phyloP scores from a whole-genome alignment of 2,797 vertebrate genomes.

The Percopsis omiscomaycus region DNA sequence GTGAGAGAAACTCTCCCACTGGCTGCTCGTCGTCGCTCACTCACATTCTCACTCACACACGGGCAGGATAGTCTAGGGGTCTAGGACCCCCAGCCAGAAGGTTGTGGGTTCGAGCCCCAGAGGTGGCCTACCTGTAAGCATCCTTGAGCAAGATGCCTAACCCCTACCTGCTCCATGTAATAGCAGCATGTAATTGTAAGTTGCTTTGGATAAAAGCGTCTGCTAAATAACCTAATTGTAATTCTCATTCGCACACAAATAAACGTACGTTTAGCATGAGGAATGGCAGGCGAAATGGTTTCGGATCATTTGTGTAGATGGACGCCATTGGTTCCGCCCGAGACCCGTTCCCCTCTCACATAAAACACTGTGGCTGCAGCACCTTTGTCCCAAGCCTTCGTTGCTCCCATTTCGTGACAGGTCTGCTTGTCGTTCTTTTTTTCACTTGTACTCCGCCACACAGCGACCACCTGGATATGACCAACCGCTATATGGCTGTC shows the following conservation, averaged over 20 bases:
- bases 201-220: too few relatives aligned
- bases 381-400: constrained; percentile 41
- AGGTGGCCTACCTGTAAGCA: too few relatives aligned
- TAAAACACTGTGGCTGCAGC: constrained; percentile 21
- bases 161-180: too few relatives aligned
- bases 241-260: too few relatives aligned
- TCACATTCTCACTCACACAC: neutral
- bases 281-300: constrained; percentile 20
- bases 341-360: constrained; percentile 6
- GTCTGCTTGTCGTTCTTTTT: constrained; percentile 16
- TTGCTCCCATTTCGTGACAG: constrained; percentile 35
- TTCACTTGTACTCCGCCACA: constrained; percentile 21
- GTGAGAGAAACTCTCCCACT: constrained; percentile 24
- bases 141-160: too few relatives aligned
- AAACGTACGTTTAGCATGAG: neutral
- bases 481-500: too few relatives aligned
- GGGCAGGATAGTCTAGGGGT: too few relatives aligned
- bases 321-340: constrained; percentile 13
- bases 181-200: too few relatives aligned
- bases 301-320: constrained; percentile 10
- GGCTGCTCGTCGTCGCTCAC: constrained; percentile 1
- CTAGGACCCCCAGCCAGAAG: too few relatives aligned
- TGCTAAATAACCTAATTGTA: too few relatives aligned
- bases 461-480: neutral
- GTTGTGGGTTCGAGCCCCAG: too few relatives aligned